Base-by-base conservation (phyloP, 2,888 invertebrate species). In the Dascillus cervinus region DNA sequence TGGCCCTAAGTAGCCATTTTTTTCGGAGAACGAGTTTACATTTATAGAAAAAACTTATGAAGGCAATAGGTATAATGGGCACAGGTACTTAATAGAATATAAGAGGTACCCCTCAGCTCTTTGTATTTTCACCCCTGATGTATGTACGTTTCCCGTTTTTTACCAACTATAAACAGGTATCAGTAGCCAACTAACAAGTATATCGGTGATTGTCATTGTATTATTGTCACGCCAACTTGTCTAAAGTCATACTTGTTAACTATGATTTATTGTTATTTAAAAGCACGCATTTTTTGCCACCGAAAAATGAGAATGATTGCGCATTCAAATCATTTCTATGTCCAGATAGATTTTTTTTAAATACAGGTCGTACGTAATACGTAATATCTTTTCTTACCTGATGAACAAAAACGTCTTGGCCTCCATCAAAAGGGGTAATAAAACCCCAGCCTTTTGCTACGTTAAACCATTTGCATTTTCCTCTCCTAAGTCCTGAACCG, bases 371-470 rank as follows among this genome's bases (percentile, higher is more conserved):
- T n/a, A n/a, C n/a, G n/a, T n/a, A n/a, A n/a, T n/a, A n/a, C n/a
- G n/a, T n/a, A n/a, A n/a, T n/a, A n/a, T n/a, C n/a, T n/a, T n/a
- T n/a, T 17, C 46, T 66, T 71, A 90, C 91, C 82, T 92, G 92
- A 69, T 92, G 91, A 37, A 92, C 91, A 62, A 92, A 92, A 40
- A 92, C 88, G 63, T 92, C 92, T 64, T 85, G 85, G 4, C 84
- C 82, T 23, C 86, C 87, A 62, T 91, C 90, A 54, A 86, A 82
- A 24, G 90, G 90, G 41, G 88, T 88, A 58, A 92, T 82, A 67
- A 92, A 92, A 41, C 92, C 92, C 87, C 89, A 92, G 39, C 91
- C 91, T 67, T 92, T 92, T 50, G 87, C 87, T 43, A 91, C 90
- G 67, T 92, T 92, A 69, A 91, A 92, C 92, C 92, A 92, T 72